Evolutionary conservation across 92 coral and sea anemone species (phyloP).

Genomic region (Isaurus tuberculatus): DNA sequence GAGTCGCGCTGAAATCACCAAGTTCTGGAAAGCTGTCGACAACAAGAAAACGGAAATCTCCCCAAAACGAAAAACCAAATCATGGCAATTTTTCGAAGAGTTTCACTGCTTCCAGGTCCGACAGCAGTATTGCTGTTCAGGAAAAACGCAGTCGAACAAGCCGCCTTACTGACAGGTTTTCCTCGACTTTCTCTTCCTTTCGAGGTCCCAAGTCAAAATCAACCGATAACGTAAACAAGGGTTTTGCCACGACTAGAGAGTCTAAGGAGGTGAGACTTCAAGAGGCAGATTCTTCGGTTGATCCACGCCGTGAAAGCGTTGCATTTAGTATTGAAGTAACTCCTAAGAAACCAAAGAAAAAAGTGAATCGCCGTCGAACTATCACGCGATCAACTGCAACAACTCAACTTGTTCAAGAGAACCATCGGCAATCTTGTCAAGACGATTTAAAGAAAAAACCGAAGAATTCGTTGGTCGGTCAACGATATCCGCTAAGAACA

Average conservation of each 20-base stretch:
- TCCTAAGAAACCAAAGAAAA: slow-evolving; percentile 70
- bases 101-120: slow-evolving; percentile 63
- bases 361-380: slow-evolving; percentile 74
- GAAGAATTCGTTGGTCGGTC: slow-evolving; percentile 15
- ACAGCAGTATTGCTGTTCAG: slow-evolving; percentile 53
- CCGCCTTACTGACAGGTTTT: slow-evolving; percentile 60
- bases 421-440: slow-evolving; percentile 59
- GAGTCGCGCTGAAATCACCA: slow-evolving; percentile 49
- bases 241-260: slow-evolving; percentile 53
- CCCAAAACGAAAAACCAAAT: slow-evolving; percentile 29
- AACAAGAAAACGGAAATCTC: slow-evolving; percentile 72
- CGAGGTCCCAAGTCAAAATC: slow-evolving; percentile 71
- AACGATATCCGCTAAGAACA: slow-evolving; percentile 67
- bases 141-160: slow-evolving; percentile 73
- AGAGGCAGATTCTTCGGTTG: slow-evolving; percentile 22
- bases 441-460: slow-evolving; percentile 58
- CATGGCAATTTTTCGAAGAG: slow-evolving; percentile 49
- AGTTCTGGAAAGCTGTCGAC: slow-evolving; percentile 51
- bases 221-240: slow-evolving; percentile 63
- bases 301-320: slow-evolving; percentile 70
- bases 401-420: slow-evolving; percentile 61
- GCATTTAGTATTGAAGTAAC: slow-evolving; percentile 86
- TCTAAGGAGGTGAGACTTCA: slow-evolving; percentile 11
- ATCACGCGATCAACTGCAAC: slow-evolving; percentile 79
- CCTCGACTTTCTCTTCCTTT: slow-evolving; percentile 70